phyloP scores from a whole-genome alignment of 2,797 vertebrate genomes.

The Allobates femoralis region DNA sequence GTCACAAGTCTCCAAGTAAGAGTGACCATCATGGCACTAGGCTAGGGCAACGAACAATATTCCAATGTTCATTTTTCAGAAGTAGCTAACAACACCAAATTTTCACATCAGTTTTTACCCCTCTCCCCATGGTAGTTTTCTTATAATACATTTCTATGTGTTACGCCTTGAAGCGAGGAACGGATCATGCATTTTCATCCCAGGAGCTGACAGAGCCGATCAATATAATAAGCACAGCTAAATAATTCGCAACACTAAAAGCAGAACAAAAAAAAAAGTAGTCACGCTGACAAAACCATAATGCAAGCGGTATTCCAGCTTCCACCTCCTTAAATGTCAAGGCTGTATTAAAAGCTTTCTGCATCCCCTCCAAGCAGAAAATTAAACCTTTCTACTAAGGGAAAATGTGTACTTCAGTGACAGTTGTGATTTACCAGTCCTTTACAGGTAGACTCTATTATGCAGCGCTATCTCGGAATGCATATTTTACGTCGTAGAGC shows the following conservation, averaged over 20 bases:
- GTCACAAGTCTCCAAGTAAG: no score
- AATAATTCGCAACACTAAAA: slow-evolving; percentile 17
- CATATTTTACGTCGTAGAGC: neutral
- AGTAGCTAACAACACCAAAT: no score
- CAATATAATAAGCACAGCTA: neutral
- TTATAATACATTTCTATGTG: neutral
- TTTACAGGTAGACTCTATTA: slow-evolving; percentile 5
- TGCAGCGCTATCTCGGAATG: neutral
- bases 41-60: neutral
- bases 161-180: neutral
- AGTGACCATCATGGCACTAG: no score
- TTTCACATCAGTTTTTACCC: neutral
- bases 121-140: neutral
- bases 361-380: neutral
- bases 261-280: neutral
- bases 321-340: slow-evolving; percentile 34
- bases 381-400: slow-evolving; percentile 1
- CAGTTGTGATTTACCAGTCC: slow-evolving; percentile 13
- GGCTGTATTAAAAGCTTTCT: slow-evolving; percentile 29
- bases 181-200: neutral
- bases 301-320: neutral
- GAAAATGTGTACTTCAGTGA: neutral
- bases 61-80: neutral
- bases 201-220: neutral
- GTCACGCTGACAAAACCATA: neutral